Evolutionary conservation across 2,888 invertebrate genomes (phyloP), one percentile per base, ranked within the genome.

Genomic region (Cordilura impudica): DNA sequence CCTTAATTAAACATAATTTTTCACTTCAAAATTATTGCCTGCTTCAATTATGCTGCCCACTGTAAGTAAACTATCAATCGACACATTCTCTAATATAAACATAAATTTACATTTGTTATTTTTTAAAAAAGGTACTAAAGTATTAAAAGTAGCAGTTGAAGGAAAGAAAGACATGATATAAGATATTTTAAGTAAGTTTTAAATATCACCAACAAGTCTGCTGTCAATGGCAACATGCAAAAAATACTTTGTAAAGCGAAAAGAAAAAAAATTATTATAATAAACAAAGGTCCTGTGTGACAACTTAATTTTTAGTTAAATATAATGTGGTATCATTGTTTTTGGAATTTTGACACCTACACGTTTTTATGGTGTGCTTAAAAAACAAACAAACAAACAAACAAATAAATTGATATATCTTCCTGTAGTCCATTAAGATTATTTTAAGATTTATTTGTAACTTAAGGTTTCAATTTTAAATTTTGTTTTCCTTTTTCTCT

Each of bases 111-210:
- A 78, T 73, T 78, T 73, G 63, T 56, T 60, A 23, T 65, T 58
- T 56, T 23, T 63, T 47, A 26, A 31, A 19, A 39, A 58, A 58
- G 8, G 43, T 21, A 58, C 23, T 47, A 49, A 58, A 49, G 47
- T 31, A 43, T 31, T 43, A 73, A 73, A 10, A 47, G 18, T 26
- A 66, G 49, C 19, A 65, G 21, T 21, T 26, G 21, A 16, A 23
- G 49, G n/a, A 49, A 63, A 58, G 45, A n/a, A 43, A 69, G 72
- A 60, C 65, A 78, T 73, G 78, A 66, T 76, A 79, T 79, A 75
- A 75, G 79, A 79, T 75, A 79, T 71, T 71, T 79, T 75, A 79
- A 67, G 66, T 61, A 79, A 75, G 74, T 75, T 67, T 79, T 75
- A 75, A 79, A 79, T 79, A 75, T 79, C 79, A 71, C 70, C 79